Evolutionary conservation across 2,888 invertebrate species (phyloP), one percentile per base, ranked within the genome.

Genomic region (Fragum fragum): DNA sequence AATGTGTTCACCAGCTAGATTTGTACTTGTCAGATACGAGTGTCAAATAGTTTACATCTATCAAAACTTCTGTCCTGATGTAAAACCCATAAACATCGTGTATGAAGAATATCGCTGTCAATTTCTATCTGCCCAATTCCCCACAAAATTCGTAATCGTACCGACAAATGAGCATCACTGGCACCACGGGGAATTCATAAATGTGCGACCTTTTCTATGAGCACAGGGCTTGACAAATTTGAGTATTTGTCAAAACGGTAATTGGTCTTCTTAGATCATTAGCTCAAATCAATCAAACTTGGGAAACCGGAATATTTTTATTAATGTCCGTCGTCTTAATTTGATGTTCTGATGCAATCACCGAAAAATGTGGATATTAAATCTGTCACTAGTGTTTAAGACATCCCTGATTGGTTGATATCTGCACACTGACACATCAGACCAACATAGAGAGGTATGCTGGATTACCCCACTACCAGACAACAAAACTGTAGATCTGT

Each of bases 171-270:
- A 82, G 55, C 47, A 42, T 32, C 55, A 70, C 68, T 70, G 66
- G 42, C 66, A 42, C 70, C 70, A 11, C n/a, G 11, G 76, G 73
- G 79, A 74, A 73, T 76, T 73, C 32, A 36, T 28, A 69, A 76
- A 73, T 63, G 73, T 53, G 75, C 63, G 76, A 81, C 81, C 76
- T 77, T 70, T 73, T 42, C 28, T 28, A 32, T 39, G 73, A 76
- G 79, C 72, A 69, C 68, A 26, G 66, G 57, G 80, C 78, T 83
- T 83, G 85, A 85, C 85, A 85, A 80, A 85, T 82, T 78, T 83
- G 82, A 83, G 82, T 78, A 81, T 83, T 85, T 83, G 85, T 85
- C 85, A 85, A 83, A 85, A 82, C 72, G 71, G 73, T 81, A 83
- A 85, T 85, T 83, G 81, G 80, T 81, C 76, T 76, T 80, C 61